phyloP scores from a whole-genome alignment of 1,140 invertebrate genomes.

The Apis mellifera region DNA sequence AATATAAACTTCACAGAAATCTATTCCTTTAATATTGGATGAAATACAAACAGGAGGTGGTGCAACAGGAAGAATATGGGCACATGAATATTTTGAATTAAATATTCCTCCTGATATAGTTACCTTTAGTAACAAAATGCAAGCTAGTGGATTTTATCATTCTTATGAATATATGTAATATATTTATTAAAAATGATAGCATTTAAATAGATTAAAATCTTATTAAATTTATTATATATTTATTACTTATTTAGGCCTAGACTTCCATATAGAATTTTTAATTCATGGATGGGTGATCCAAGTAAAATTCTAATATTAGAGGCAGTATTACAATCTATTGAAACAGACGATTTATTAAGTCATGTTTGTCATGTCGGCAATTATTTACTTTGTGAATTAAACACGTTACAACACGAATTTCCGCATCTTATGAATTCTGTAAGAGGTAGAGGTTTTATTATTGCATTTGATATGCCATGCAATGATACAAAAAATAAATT shows the following conservation, averaged over 20 bases:
- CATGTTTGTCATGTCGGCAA: constrained; percentile 38
- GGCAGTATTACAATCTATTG: constrained; percentile 32
- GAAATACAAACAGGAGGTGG: constrained; percentile 44
- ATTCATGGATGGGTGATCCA: constrained; percentile 34
- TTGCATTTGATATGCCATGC: constrained; percentile 21
- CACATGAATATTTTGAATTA: constrained; percentile 46
- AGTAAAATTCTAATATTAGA: constrained; percentile 34
- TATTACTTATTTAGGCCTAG: not conserved
- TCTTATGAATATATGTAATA: constrained; percentile 38
- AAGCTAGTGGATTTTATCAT: constrained; percentile 43
- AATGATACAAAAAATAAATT: constrained; percentile 24
- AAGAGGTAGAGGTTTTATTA: constrained; percentile 42
- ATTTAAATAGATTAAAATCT: not conserved
- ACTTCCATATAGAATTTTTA: constrained; percentile 32
- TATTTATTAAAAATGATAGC: not conserved
- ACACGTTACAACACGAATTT: constrained; percentile 36
- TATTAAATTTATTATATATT: not conserved
- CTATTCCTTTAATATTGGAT: constrained; percentile 39
- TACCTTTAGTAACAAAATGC: constrained; percentile 41
- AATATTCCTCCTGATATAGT: constrained; percentile 33
- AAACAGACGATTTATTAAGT: constrained; percentile 37
- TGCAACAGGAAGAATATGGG: constrained; percentile 43
- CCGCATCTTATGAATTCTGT: constrained; percentile 29
- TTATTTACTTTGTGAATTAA: constrained; percentile 43
- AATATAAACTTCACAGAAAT: constrained; percentile 13